Percentiles rank a stretch among this genome's conserved stretches.
Evolutionary conservation across 2,113 vertebrate genomes (phyloP).

Genomic region (Puntigrus tetrazona): DNA sequence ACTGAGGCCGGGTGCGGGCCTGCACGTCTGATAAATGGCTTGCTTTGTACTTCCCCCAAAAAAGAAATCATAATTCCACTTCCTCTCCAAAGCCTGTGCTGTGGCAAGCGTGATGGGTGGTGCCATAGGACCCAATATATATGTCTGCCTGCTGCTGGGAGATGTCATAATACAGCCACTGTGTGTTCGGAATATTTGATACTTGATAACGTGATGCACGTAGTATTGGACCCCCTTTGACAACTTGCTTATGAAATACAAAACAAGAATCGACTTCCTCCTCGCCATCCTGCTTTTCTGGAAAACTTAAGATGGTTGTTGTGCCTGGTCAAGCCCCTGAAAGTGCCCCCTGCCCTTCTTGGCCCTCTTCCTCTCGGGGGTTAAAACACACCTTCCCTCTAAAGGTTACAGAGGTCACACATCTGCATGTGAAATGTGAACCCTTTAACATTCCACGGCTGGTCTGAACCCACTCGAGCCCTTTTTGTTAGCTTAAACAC

Average conservation of each 20-base stretch:
- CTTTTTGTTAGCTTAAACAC: slow-evolving; percentile 77
- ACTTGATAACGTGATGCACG: not conserved
- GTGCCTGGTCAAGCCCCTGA: slow-evolving; percentile 66
- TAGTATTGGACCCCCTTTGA: not conserved
- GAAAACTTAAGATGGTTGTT: slow-evolving; percentile 55
- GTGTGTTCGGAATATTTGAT: slow-evolving; percentile 24
- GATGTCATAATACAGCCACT: slow-evolving; percentile 46
- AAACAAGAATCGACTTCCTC: not conserved
- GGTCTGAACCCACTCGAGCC: slow-evolving; percentile 80
- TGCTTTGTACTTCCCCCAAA: slow-evolving; percentile 60
- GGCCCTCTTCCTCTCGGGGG: slow-evolving; percentile 70
- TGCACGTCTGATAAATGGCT: slow-evolving; percentile 62
- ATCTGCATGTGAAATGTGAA: slow-evolving; percentile 98
- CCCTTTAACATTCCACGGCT: slow-evolving; percentile 91
- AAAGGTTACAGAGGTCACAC: slow-evolving; percentile 87
- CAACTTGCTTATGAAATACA: not conserved
- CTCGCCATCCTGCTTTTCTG: not conserved
- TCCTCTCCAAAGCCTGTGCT: slow-evolving; percentile 54
- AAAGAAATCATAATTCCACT: slow-evolving; percentile 66
- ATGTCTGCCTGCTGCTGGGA: slow-evolving; percentile 48
- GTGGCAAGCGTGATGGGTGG: slow-evolving; percentile 60
- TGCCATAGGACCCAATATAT: slow-evolving; percentile 52
- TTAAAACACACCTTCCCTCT: slow-evolving; percentile 81
- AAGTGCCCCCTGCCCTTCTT: slow-evolving; percentile 71
- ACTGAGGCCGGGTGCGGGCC: slow-evolving; percentile 54